Percentiles rank a stretch among this genome's conserved stretches.
Conservation (phyloP, 2,797 vertebrate species). For the Margarornis squamiger region DNA sequence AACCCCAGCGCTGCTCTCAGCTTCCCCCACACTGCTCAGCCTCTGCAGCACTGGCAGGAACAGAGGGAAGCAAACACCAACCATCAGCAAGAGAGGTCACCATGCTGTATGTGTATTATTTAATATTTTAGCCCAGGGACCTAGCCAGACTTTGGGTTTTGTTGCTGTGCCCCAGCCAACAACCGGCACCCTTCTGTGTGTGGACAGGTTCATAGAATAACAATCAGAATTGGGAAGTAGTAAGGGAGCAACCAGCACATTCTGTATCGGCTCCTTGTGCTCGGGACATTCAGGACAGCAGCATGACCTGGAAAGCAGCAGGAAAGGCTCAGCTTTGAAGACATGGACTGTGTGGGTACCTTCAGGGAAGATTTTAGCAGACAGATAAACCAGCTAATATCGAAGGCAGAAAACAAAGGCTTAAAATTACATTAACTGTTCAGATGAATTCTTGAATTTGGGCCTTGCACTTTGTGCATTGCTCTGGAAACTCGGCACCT, state of each 20-base stretch:
- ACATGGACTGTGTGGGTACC: accelerated
- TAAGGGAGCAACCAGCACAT: background rate
- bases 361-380: background rate
- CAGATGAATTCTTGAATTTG: background rate
- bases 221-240: background rate
- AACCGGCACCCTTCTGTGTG: background rate
- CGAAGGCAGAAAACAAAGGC: background rate
- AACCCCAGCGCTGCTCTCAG: background rate
- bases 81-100: background rate
- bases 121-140: background rate
- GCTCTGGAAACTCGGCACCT: background rate
- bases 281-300: background rate
- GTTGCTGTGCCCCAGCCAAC: background rate
- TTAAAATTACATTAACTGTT: accelerated
- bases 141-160: background rate
- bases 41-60: background rate
- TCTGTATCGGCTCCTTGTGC: background rate
- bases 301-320: background rate
- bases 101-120: background rate
- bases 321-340: background rate
- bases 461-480: background rate
- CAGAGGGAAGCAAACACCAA: background rate
- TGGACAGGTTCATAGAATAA: background rate
- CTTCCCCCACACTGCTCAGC: background rate
- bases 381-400: background rate